Evolutionary conservation across 2,113 vertebrate genomes (phyloP), one percentile per base, ranked within the genome.

Genomic region (Sarotherodon lohbergeri): DNA sequence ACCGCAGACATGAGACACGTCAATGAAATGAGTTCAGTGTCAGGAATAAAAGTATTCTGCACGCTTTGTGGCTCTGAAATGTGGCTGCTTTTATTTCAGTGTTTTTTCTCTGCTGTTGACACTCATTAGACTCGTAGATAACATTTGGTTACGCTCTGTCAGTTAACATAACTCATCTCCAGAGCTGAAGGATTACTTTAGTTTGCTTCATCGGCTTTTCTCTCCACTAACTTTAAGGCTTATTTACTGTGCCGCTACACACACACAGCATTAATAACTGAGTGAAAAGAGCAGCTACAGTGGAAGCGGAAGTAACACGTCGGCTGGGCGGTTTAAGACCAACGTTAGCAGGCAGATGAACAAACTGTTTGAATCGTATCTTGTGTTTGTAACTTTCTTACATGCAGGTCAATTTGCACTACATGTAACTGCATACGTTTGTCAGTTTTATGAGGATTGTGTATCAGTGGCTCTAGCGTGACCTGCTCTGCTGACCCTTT

Each of bases 181-280:
- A 50, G 24, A n/a, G 22, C 32, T 54, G 24, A 84, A 56, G 46
- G 17, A 90, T 86, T 43, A 3, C 9, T 84, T 50, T 57, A 59
- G 68, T 89, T 81, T 54, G 59, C 80, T 43, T 56, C 59, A 82
- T 91, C 73, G 81, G 79, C 52, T 82, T 59, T 90, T 82, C 68
- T 59, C 57, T 14, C 55, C 73, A 61, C 29, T 1, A 68, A 56
- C 36, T 87, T 76, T 61, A 52, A 39, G 68, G 14, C 43, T 55
- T 55, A 56, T 90, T 86, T 80, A 59, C 52, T 80, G 79, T 39
- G 39, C 57, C 34, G 8, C 54, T 56, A 34, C 59, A 34, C 54
- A 32, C n/a, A 32, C 19, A 56, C 22, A 14, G 14, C 52, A 16
- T 46, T 66, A 76, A 57, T 48, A 66, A 57, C 4, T 17, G 24